Evolutionary conservation across 2,113 vertebrate species (phyloP).

Genomic region (Cacatua alba): DNA sequence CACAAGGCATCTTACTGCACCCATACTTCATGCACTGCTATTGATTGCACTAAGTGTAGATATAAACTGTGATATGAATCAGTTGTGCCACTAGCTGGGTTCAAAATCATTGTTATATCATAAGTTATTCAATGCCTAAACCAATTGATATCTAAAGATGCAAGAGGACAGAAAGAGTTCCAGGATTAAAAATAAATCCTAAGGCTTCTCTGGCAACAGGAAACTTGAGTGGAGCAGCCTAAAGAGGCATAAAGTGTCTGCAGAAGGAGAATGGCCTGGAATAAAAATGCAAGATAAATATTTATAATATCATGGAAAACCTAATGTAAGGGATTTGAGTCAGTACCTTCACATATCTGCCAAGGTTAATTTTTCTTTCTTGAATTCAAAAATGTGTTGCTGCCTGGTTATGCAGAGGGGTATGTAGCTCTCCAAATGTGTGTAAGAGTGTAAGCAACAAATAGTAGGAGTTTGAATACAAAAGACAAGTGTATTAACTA

Average conservation of each 20-base stretch:
- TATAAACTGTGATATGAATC: background rate
- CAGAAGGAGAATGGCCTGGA: conserved; percentile 1
- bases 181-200: conserved; percentile 39
- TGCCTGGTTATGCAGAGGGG: background rate
- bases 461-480: background rate
- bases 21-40: background rate
- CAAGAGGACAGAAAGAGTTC: background rate
- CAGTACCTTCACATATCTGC: conserved; percentile 9
- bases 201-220: background rate
- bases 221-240: background rate
- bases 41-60: background rate
- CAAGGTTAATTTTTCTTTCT: conserved; percentile 20
- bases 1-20: background rate
- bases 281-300: conserved; percentile 48
- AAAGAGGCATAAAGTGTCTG: background rate
- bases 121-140: background rate
- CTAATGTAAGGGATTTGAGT: background rate
- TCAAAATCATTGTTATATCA: background rate
- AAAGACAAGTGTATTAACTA: background rate
- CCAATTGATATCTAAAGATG: background rate
- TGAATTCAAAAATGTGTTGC: conserved; percentile 23
- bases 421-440: background rate
- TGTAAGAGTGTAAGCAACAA: conserved; percentile 8
- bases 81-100: background rate
- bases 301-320: conserved; percentile 32